Evolutionary conservation across 2,888 invertebrate genomes (phyloP), one percentile per base, ranked within the genome.

Genomic region (Byasa hedistus): DNA sequence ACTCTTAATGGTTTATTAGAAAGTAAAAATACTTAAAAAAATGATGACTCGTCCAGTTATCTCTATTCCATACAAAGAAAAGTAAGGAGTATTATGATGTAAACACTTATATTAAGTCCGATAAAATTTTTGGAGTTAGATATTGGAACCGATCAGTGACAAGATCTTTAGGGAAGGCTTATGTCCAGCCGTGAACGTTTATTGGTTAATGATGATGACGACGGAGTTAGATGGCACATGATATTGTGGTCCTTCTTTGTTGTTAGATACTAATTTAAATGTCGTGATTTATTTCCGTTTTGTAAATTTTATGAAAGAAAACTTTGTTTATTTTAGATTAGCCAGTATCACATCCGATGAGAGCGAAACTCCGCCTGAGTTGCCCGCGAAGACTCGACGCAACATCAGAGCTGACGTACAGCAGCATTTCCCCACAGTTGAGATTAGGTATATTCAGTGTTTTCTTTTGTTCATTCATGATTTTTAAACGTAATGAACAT

Each of bases 321-420:
- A 15, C 4, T 4, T 65, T 17, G 24, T 44, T 48, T 48, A 60
- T 68, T 65, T 58, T 71, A 69, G 75, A 70, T 76, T 91, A 79
- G 87, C 89, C 71, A 88, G 89, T 77, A 87, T 90, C 74, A 87
- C 90, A 66, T 88, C 90, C 73, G 88, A 89, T 79, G 90, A 87
- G 75, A 81, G 81, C 73, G 90, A 89, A 79, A 85, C 89, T 69
- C 94, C 94, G 75, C 94, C 94, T n/a, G 94, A 93, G 76, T 83
- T 94, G 80, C 94, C 94, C 57, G 93, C 89, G 64, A 94, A 94
- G 87, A 92, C 91, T 71, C 81, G 91, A 27, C 87, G 89, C 70
- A 86, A 84, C 79, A 81, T 84, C 76, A 93, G 89, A 76, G 86
- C 82, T 64, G 93, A 82, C 79, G 89, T 90, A 63, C 91, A 91